phyloP scores from a whole-genome alignment of 1,140 invertebrate species.

The Sminthurides bifidus region DNA sequence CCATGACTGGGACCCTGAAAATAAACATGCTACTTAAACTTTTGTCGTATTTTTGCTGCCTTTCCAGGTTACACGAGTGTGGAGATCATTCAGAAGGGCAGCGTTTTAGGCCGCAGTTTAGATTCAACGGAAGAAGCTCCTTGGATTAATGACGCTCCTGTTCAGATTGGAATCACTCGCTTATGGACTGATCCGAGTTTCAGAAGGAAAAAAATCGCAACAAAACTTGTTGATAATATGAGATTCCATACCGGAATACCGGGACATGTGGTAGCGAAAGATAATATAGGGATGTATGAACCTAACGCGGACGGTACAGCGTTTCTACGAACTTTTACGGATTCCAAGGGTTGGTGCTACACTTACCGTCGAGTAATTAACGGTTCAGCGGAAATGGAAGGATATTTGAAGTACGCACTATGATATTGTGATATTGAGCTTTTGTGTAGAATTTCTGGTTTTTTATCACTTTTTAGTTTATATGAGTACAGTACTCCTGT shows the following conservation, averaged over 20 bases:
- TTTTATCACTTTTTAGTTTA: not conserved
- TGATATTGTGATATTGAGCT: too few species aligned
- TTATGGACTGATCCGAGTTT: conserved; percentile 28
- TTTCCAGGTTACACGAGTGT: conserved; percentile 21
- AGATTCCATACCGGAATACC: conserved; percentile 22
- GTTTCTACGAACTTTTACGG: conserved; percentile 23
- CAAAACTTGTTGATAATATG: conserved; percentile 16
- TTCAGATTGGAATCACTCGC: conserved; percentile 17
- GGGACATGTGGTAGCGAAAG: conserved; percentile 16
- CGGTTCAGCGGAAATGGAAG: too few species aligned
- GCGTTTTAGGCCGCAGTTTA: not conserved
- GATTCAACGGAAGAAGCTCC: not conserved
- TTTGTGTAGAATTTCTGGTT: not conserved
- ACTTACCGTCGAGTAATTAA: too few species aligned
- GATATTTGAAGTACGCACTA: too few species aligned
- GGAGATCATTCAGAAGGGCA: conserved; percentile 6
- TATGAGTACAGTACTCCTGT: too few species aligned
- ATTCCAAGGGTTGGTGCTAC: too few species aligned
- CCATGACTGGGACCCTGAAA: not conserved
- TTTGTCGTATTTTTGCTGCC: not conserved
- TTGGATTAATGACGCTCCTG: not conserved
- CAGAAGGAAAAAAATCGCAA: conserved; percentile 23
- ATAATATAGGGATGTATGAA: conserved; percentile 27
- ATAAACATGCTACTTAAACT: not conserved
- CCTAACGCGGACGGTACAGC: conserved; percentile 22